Evolutionary conservation across 2,888 invertebrate species (phyloP), one percentile per base, ranked within the genome.

Genomic region (Itoplectis maculator): DNA sequence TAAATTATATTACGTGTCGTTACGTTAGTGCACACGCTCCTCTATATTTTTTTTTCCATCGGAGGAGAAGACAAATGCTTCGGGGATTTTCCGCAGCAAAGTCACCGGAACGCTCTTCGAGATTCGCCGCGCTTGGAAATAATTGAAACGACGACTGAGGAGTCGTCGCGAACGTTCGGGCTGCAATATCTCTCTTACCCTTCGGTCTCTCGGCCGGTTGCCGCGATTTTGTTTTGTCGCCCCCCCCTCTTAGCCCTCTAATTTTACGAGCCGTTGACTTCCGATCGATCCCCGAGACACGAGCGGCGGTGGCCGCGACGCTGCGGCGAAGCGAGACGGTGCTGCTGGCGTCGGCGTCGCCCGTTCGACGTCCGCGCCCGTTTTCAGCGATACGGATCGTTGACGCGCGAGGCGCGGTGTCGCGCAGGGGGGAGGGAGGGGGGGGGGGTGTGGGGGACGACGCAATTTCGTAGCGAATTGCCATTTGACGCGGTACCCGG

Each of bases 201-300:
- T 74, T 35, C 70, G 29, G 29, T 79, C 74, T 49, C 51, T 79
- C 49, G 59, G 63, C 65, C 72, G 79, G 72, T n/a, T n/a, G 66
- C 76, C 81, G 83, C 77, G 82, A 85, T 86, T 86, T 85, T 86
- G 84, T 86, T 89, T 89, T 87, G 87, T 88, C 86, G 86, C 85
- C 70, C 79, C 85, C 85, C 87, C 87, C n/a, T 85, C 87, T n/a
- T 87, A 76, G 74, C 78, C 84, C 84, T 87, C 90, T 91, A 92
- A 92, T 92, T 92, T 92, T 91, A 92, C 92, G 92, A 92, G 90
- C 91, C 92, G 92, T 92, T 92, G 91, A 91, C 91, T 91, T 88
- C 75, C 89, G 90, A 91, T 91, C 92, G 92, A 91, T 90, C 88
- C 80, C 61, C 61, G 68, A 56, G 81, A 82, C 76, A 75, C 66